Conservation (phyloP, 1,140 invertebrate genomes). For the Argopecten irradians region DNA sequence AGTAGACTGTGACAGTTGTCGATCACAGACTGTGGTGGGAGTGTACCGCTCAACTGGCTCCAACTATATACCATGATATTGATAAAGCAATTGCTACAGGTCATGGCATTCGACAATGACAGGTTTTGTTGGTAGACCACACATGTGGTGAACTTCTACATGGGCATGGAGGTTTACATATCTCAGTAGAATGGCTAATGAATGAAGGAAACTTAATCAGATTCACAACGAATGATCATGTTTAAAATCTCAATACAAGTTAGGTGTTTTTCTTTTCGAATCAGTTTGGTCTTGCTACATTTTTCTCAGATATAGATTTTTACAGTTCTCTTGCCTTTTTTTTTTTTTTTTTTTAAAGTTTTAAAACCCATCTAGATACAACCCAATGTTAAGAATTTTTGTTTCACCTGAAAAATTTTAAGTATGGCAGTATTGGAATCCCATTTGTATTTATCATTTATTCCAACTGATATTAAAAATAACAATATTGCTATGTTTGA, state of each 20-base stretch:
- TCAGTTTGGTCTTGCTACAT: too few species aligned
- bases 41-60: neutral
- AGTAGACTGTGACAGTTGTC: neutral
- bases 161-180: conserved; percentile 5
- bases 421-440: too few species aligned
- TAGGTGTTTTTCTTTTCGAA: too few species aligned
- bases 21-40: neutral
- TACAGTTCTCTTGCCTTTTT: too few species aligned
- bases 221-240: too few species aligned
- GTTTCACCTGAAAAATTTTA: too few species aligned
- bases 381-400: too few species aligned
- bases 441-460: neutral
- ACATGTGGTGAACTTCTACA: neutral
- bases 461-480: neutral
- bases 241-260: too few species aligned
- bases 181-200: neutral
- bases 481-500: neutral
- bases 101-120: conserved; percentile 6
- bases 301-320: too few species aligned
- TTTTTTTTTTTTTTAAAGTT: too few species aligned
- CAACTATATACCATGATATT: neutral
- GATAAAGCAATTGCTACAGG: conserved; percentile 21
- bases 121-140: neutral
- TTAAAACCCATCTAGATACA: too few species aligned
- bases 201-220: conserved; percentile 7